Evolutionary conservation across 2,113 vertebrate genomes (phyloP), one percentile per base, ranked within the genome.

Genomic region (Ammodytes marinus): DNA sequence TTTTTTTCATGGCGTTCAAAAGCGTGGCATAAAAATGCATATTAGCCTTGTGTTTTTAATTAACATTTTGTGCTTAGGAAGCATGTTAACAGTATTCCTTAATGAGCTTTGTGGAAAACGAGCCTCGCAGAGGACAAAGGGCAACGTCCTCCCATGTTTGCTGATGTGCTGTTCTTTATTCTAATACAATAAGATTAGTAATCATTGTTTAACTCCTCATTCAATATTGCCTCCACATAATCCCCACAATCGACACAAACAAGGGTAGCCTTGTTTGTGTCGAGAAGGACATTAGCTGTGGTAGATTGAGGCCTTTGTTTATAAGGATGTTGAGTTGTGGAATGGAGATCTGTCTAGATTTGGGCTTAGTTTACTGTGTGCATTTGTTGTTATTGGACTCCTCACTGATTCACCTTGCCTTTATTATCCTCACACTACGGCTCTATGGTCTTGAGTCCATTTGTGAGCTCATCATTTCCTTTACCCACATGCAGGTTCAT

Each of bases 11-110:
- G 79, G 50, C 43, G 47, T 90, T 91, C 81, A 87, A 83, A 88
- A 91, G 80, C 69, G 4, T 74, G 66, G 83, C 27, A 72, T 90
- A 89, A 91, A 94, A 94, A 93, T 91, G 92, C 89, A 91, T 90
- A 91, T 91, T 86, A 93, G 90, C 87, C 90, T 82, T 39, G 81
- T 89, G 91, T 84, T 92, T 94, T 92, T 92, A 91, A 95, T 94
- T 93, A 92, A 88, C 84, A 89, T 91, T 91, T 92, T 92, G 84
- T 91, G 92, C 92, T 94, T 93, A 88, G 87, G 67, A 90, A 72
- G 92, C 93, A 94, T 90, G 90, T 94, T 93, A 94, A 92, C 89
- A 86, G 74, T 80, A 74, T 86, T 79, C 72, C 77, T 86, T 90
- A 90, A 94, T 93, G 90, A 91, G 87, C 82, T 92, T 88, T 87